Evolutionary conservation across 2,797 vertebrate genomes (phyloP).

Genomic region (Melanotaenia nigrans): DNA sequence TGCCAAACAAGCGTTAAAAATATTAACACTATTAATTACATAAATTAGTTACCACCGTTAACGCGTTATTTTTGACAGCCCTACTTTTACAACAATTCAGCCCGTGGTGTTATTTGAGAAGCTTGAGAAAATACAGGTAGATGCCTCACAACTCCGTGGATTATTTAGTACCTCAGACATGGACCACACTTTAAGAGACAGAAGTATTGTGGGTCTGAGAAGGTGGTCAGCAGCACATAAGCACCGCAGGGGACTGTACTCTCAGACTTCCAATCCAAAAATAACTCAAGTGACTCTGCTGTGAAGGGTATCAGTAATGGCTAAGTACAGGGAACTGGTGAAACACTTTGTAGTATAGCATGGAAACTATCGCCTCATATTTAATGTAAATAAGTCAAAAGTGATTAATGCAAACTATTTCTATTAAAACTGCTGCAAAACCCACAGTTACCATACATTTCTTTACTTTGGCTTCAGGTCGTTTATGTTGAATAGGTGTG

Average conservation of each 20-base stretch:
- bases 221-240: not conserved
- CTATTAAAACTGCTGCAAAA: conserved; percentile 1
- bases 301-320: no score
- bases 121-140: not conserved
- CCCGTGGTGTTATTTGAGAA: not conserved
- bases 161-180: not conserved
- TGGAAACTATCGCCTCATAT: no score
- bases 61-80: no score
- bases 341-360: no score
- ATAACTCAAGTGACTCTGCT: no score
- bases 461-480: not conserved
- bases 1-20: no score
- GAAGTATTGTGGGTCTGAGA: not conserved
- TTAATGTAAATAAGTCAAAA: no score
- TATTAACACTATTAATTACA: no score
- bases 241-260: not conserved
- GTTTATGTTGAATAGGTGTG: not conserved
- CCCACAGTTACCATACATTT: not conserved
- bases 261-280: no score
- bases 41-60: no score
- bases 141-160: not conserved
- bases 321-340: no score
- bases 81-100: not conserved
- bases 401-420: no score
- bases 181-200: not conserved